Evolutionary conservation across 1,140 invertebrate genomes (phyloP), one percentile per base, ranked within the genome.

Genomic region (Hylyphantes graminicola): DNA sequence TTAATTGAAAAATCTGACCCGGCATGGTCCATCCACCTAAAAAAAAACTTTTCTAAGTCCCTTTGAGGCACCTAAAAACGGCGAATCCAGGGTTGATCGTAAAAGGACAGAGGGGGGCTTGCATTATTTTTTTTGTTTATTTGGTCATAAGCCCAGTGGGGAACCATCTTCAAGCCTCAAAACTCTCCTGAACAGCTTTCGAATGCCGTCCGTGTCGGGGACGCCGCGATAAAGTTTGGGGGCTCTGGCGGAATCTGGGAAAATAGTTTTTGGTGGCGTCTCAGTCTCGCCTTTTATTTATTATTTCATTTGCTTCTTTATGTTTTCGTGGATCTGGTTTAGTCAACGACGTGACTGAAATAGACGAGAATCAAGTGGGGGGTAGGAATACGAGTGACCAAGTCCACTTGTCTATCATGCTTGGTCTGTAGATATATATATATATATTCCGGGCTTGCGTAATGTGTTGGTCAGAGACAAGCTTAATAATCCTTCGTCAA

Each of bases 141-240:
- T 78, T 64, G 59, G 21, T 78, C 76, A 78, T 78, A 78, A 78
- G 61, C 76, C 51, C 50, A 54, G 76, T 21, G 76, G 63, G 50
- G 61, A 63, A 67, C 1, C 76, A 61, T 17, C 76, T 78, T 78
- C 76, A 78, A 67, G 76, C 76, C 54, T 78, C 76, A 78, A 78
- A 78, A 78, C 63, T 64, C 53, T 64, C 65, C 15, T 55, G 65
- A 78, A 78, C 65, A 61, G 55, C 50, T 19, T 21, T 48, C 3
- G 54, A 67, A 78, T 54, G 63, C 61, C 35, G 35, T 54, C 50
- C 63, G 76, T 65, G 67, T 78, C 76, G 65, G 76, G n/a, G 76
- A 78, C 76, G 61, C 63, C 19, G n/a, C 76, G 76, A 78, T 78
- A 78, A 78, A 78, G 48, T 78, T 78, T 78, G 76, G 65, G 76